Conservation (phyloP, 1,140 invertebrate species). For the Apis cerana region DNA sequence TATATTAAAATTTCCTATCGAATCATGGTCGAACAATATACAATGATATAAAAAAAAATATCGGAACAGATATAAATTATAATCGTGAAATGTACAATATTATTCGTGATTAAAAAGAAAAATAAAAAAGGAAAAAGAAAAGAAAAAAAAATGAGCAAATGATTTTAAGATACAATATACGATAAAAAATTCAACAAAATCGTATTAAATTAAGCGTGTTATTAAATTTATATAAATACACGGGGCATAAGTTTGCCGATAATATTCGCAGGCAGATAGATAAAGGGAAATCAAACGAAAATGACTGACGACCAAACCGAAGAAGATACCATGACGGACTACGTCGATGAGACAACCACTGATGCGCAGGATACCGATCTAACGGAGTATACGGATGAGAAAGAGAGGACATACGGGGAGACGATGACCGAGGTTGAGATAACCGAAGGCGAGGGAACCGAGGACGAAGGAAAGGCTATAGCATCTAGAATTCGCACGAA, state of each 20-base stretch:
- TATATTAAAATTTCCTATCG: background rate
- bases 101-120: background rate
- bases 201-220: background rate
- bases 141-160: background rate
- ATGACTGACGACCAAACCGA: slow-evolving; percentile 30
- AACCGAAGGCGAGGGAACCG: background rate
- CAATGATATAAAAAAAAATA: background rate
- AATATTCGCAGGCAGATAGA: no score
- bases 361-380: background rate
- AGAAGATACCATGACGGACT: background rate
- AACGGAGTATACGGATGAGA: background rate
- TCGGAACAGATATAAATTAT: background rate
- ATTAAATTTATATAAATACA: background rate
- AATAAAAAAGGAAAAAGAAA: no score
- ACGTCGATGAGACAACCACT: background rate
- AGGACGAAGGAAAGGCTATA: background rate
- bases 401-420: background rate
- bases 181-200: background rate
- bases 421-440: background rate
- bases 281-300: background rate
- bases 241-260: no score
- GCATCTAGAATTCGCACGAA: background rate
- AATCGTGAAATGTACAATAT: background rate
- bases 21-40: background rate
- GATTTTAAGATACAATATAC: background rate